Base-by-base conservation (phyloP, 2,888 invertebrate species). In the Tribolium freemani region DNA sequence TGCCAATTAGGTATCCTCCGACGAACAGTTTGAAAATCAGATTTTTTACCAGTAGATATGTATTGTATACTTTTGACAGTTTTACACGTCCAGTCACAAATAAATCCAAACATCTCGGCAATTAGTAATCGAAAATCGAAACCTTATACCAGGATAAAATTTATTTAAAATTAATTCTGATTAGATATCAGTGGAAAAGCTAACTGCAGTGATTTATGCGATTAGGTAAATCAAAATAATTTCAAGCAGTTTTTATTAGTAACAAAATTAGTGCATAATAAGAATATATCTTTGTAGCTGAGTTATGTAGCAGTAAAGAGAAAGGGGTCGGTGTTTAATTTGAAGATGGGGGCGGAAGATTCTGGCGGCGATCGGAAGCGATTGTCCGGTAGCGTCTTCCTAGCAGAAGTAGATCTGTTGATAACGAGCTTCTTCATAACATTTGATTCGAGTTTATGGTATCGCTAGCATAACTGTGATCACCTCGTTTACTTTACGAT, bases 401-500 rank as follows among this genome's bases (percentile, higher is more conserved):
- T 58, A 54, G 66, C 13, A 45, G 26, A 51, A 66, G 66, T 45
- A 66, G 66, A 66, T 54, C 66, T 66, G 66, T 45, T 66, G 54
- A 66, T 66, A 66, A 81, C 78, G 78, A 80, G 78, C 79, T 79
- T 75, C 79, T 77, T 76, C 79, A 78, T 80, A 79, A 78, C 79
- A 76, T 82, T 81, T 81, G 80, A 81, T 82, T 80, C 81, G 76
- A 78, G 76, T 82, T 81, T 81, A 80, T 78, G 78, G 67, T 69
- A 72, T 72, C 74, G 71, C 73, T 57, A 73, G 73, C 70, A 70
- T 77, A 77, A 76, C 76, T 50, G 75, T 76, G 78, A 78, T 82
- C 83, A 84, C 82, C 82, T 83, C 83, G 81, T 82, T 83, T 79
- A 81, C 78, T 83, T 84, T 83, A 83, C 82, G 83, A 80, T 79